Evolutionary conservation across 2,113 vertebrate genomes (phyloP).

Genomic region (Agapornis roseicollis): DNA sequence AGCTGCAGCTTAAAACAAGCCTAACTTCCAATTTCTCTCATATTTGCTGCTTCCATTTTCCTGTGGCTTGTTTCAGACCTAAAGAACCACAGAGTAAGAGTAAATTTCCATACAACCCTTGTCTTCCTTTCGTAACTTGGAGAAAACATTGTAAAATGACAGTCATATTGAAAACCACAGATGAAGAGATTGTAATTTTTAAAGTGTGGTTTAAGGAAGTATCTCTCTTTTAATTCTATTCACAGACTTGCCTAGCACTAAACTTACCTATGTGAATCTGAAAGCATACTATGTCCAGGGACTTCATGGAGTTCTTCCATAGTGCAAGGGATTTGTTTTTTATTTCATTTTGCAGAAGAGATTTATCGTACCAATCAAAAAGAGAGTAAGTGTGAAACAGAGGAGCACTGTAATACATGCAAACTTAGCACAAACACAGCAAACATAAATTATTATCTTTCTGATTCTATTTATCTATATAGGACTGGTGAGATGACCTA

Average conservation of each 20-base stretch:
- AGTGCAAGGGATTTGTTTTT: background rate
- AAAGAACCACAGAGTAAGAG: background rate
- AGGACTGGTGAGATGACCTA: background rate
- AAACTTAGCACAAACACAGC: background rate
- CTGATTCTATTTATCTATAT: background rate
- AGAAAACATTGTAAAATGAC: background rate
- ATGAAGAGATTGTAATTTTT: background rate
- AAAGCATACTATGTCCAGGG: background rate
- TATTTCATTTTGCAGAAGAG: background rate
- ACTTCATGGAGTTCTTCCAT: background rate
- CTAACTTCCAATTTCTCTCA: background rate
- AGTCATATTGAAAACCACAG: background rate
- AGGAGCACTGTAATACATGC: background rate
- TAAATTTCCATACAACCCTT: background rate
- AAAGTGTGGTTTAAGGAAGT: background rate
- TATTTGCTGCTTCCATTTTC: background rate
- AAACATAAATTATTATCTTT: background rate
- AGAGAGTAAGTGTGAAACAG: background rate
- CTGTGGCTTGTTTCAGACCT: background rate
- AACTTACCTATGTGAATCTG: background rate
- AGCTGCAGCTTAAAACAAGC: background rate
- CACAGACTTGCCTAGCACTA: background rate
- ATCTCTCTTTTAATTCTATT: background rate
- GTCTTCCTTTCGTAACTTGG: background rate
- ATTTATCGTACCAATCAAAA: background rate